Base-by-base conservation (phyloP, 2,888 invertebrate species). In the Mythimna ferrago region DNA sequence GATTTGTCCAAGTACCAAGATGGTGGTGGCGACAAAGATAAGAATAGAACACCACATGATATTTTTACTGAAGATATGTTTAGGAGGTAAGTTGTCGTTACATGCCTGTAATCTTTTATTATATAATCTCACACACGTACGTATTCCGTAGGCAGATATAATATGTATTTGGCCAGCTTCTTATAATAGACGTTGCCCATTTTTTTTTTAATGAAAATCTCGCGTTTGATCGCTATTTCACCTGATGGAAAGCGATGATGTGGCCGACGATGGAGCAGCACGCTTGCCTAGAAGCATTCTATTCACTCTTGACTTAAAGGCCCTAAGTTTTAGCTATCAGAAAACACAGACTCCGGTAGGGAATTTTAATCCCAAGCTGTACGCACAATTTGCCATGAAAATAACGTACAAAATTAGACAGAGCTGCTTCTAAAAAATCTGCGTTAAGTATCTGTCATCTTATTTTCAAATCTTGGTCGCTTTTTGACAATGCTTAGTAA, bases 61-160 rank as follows among this genome's bases (percentile, higher is more conserved):
- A 97, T 97, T 84, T 97, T 98, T 82, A 98, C 98, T 0, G 98
- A 98, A 87, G 98, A 98, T 91, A 96, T 98, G 88, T 98, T 98
- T 91, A 96, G 98, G 87, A 96, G 97, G 95, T 97, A 56, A n/a
- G 32, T 32, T 6, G 0, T n/a, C 21, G 6, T 26, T 41, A 16
- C 19, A 6, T 0, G 14, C 6, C 38, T 56, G 44, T 7, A 26
- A 26, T 26, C 26, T 26, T 26, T 1, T 26, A 26, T 19, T 14
- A 53, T 6, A 6, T 14, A 35, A 3, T 19, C 11, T 56, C 7
- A 19, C 9, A 9, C 32, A 2, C n/a, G 1, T 26, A 2, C n/a
- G 1, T 26, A 14, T 57, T 19, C 4, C 10, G 26, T n/a, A 53
- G 10, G 16, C 3, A 56, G 3, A 16, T n/a, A 1, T 44, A 9